Evolutionary conservation across 2,797 vertebrate species (phyloP), one percentile per base, ranked within the genome.

Genomic region (Spea hammondii): DNA sequence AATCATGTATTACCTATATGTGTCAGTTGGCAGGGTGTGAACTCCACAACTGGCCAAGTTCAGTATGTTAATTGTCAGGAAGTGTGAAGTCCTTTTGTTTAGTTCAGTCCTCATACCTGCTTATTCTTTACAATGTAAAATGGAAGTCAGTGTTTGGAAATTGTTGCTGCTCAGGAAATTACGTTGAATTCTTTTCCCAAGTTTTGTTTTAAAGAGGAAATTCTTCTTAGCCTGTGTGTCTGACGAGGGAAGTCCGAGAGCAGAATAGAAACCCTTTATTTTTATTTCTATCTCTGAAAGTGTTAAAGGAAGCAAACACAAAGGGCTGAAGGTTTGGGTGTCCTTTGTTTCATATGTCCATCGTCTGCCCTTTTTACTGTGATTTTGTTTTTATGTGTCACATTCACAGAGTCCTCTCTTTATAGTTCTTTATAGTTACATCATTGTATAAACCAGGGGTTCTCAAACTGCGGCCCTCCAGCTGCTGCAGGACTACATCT

Each of bases 301-400:
- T 14, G 67, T 80, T 71, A 76, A 76, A 76, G 79, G 79, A 80
- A 76, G 68, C 68, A 17, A 53, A 65, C 77, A 79, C 64, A 8
- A 57, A 17, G 64, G 46, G 46, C 32, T 46, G 32, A n/a, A 32
- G 51, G 44, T 76, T 32, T 76, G 9, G 4, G 32, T 64, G 55
- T 68, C 65, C 55, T 57, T 17, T 17, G 17, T 17, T 17, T 17
- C 17, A 17, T 17, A 13, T 69, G 72, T 74, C 78, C 67, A 47
- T 32, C 44, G 55, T n/a, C 64, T 74, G 70, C 17, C 54, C 57
- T 45, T 17, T 74, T 32, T 32, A 32, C 32, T 32, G 32, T 77
- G 75, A 70, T 57, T 68, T 53, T 66, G 50, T 64, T 53, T 70
- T 53, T 5, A 50, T 13, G 10, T 49, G 53, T 12, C 32, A 32